Base-by-base conservation (phyloP, 2,113 vertebrate species). In the Mesoclemmys tuberculata region DNA sequence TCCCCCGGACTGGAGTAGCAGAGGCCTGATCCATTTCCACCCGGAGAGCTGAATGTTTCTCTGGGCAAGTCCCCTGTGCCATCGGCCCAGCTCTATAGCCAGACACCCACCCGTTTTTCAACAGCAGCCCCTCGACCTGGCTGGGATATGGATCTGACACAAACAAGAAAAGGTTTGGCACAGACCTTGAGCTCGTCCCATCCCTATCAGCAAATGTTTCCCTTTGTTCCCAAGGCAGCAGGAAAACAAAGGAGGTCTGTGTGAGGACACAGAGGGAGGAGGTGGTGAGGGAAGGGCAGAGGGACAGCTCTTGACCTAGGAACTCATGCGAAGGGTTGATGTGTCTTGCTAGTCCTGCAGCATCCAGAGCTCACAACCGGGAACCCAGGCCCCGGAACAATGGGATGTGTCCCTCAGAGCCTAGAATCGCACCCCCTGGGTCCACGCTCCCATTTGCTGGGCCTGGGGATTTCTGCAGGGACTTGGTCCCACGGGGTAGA, bases 301-400 rank as follows among this genome's bases (percentile, higher is more conserved):
- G 74, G 84, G 90, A 92, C 94, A 82, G 96, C 85, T 90, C 82
- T 94, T 92, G 92, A 92, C 58, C 89, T 81, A 90, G 87, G 89
- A 97, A 91, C 85, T 95, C 95, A 96, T 90, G 97, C 94, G 95
- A 93, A 96, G 90, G 78, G 92, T 93, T 90, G 93, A 71, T 38
- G 35, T 71, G 94, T 94, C 91, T 81, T 84, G 61, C 88, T 95
- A 86, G 84, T 94, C 87, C 80, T 38, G 64, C 19, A 22, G 64
- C 64, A 38, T 19, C n/a, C 79, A 88, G 81, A 56, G 84, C 81
- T 87, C 74, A 87, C 0, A 13, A 94, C 94, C 93, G 96, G 92
- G 93, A 97, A 96, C 75, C 92, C 80, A 93, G 52, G 91, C 98
- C 97, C 93, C 81, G 79, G 38, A 90, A 86, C 82, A 97, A 97